Evolutionary conservation across 1,140 invertebrate genomes (phyloP).

Genomic region (Scaptodrosophila lebanonensis): DNA sequence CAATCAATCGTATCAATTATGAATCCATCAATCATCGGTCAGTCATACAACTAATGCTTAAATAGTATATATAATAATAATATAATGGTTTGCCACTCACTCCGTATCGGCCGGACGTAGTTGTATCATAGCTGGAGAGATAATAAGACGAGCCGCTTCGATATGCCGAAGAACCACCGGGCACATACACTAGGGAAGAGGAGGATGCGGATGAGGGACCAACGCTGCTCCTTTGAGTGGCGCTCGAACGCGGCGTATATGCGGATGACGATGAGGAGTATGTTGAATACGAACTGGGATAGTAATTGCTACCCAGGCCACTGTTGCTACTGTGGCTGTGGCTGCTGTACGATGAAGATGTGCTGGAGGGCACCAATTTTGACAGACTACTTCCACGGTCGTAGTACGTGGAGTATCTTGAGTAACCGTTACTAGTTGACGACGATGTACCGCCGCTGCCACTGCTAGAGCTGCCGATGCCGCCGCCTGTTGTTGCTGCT

Average conservation of each 20-base stretch:
- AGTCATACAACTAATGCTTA: slow-evolving; percentile 2
- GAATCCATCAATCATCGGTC: neutral
- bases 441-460: slow-evolving; percentile 16
- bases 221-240: slow-evolving; percentile 47
- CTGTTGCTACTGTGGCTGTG: slow-evolving; percentile 29
- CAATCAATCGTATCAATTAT: too few relatives aligned
- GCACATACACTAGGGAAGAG: slow-evolving; percentile 39
- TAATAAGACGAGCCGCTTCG: slow-evolving; percentile 60
- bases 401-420: slow-evolving; percentile 51
- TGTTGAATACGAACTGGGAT: slow-evolving; percentile 51
- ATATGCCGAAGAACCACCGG: slow-evolving; percentile 60
- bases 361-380: slow-evolving; percentile 48
- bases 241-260: slow-evolving; percentile 47
- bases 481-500: slow-evolving; percentile 20
- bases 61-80: slow-evolving; percentile 8
- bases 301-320: slow-evolving; percentile 36
- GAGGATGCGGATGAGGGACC: slow-evolving; percentile 30
- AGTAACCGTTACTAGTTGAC: slow-evolving; percentile 48
- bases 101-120: slow-evolving; percentile 72
- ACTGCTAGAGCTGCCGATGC: slow-evolving; percentile 23
- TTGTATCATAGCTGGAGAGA: slow-evolving; percentile 65
- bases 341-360: slow-evolving; percentile 39
- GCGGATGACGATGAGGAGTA: slow-evolving; percentile 26
- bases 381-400: slow-evolving; percentile 67
- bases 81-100: slow-evolving; percentile 47